Evolutionary conservation across 1,140 invertebrate genomes (phyloP), one percentile per base, ranked within the genome.

Genomic region (Campodea augens): DNA sequence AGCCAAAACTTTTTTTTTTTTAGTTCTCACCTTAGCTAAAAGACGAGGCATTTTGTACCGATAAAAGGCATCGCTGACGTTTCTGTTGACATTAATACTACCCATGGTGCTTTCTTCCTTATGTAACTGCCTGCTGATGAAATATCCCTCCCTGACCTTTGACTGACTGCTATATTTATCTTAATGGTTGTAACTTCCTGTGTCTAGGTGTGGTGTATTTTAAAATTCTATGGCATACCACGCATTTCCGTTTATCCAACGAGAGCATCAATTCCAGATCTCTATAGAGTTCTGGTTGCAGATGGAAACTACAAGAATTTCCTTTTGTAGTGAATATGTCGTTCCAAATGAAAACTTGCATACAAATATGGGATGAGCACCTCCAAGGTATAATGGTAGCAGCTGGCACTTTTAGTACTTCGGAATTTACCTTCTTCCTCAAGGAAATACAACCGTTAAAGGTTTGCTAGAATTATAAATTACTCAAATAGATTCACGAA

Each of bases 1-100:
- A n/a, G n/a, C n/a, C n/a, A n/a, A n/a, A n/a, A n/a, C n/a, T n/a
- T n/a, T n/a, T n/a, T n/a, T n/a, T n/a, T n/a, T n/a, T n/a, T n/a
- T n/a, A n/a, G n/a, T n/a, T n/a, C n/a, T n/a, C n/a, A 93, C 83
- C 72, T 98, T 99, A 54, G 95, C 95, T 66, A 88, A 75, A 53
- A 99, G 78, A 47, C 88, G 77, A 46, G 96, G 96, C 96, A 99
- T 99, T 69, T 98, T 99, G 69, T 99, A 99, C 50, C 96, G 90
- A 69, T 99, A 99, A 70, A 98, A 99, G 52, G 88, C 88, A 72
- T 98, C 93, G 65, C 86, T 86, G 45, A 97, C 85, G 62, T 77
- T 87, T 51, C 92, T 81, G 65, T 98, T 98, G 18, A 97, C 85
- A 69, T 99, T 98, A 44, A 98, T 66, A 61, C 80, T 81, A 57